Evolutionary conservation across 2,888 invertebrate genomes (phyloP), one percentile per base, ranked within the genome.

Genomic region (Cacoxenus indagator): DNA sequence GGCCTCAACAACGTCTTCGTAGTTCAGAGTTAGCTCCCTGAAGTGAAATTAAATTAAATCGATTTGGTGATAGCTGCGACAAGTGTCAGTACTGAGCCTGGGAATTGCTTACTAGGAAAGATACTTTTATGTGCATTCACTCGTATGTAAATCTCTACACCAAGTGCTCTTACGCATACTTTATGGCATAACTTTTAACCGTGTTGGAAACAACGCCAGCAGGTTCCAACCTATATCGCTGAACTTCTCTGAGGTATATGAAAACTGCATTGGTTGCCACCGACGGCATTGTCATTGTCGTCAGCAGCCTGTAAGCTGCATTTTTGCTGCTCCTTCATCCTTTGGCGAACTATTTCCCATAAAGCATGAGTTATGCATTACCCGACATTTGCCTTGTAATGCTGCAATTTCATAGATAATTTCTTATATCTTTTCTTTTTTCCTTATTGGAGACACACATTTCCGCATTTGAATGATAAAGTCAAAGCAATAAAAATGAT

Each of bases 401-500:
- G n/a, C n/a, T n/a, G n/a, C n/a, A n/a, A n/a, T n/a, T n/a, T n/a
- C n/a, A n/a, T n/a, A n/a, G n/a, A n/a, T 55, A 65, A 67, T 65
- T 64, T 65, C 22, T 48, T 43, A n/a, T 43, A 43, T 67, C 29
- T 31, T 24, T 51, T 43, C n/a, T 24, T 37, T 57, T 43, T 66
- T 14, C 26, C 45, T 17, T 17, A 29, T 59, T 45, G 45, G 11
- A n/a, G n/a, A 45, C 43, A 62, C 61, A 62, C 45, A 62, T 62
- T 62, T 62, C 61, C 59, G 17, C 19, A 45, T 62, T 45, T 24
- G 43, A 62, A n/a, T n/a, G n/a, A n/a, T n/a, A n/a, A n/a, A n/a
- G 24, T 45, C 64, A 43, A 69, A 75, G 83, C 75, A 80, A 80
- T 80, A 80, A 80, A 80, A 82, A 80, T 80, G 83, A 80, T 80